phyloP scores from a whole-genome alignment of 2,797 vertebrate species.

The Scyliorhinus canicula region DNA sequence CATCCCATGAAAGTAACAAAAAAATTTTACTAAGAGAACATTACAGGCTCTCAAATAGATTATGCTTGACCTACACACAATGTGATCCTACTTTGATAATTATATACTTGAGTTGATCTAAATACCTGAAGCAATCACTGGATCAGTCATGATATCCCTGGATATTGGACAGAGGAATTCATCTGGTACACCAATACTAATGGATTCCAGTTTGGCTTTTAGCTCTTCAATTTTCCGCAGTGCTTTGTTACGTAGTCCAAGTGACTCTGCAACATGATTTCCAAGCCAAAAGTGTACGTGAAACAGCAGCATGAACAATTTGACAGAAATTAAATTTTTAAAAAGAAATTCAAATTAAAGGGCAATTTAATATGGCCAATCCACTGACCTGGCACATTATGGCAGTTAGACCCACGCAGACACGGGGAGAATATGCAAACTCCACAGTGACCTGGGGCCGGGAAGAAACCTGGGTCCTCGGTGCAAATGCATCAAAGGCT shows the following conservation, averaged over 20 bases:
- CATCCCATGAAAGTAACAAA: background rate
- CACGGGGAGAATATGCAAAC: too few relatives aligned
- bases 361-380: too few relatives aligned
- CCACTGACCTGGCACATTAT: too few relatives aligned
- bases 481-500: background rate
- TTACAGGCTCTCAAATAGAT: too few relatives aligned
- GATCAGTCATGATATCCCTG: conserved; percentile 86
- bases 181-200: conserved; percentile 68
- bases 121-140: conserved; percentile 86
- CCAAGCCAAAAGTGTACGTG: background rate
- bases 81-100: background rate
- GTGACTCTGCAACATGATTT: conserved; percentile 66
- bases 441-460: too few relatives aligned
- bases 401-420: too few relatives aligned
- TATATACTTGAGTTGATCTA: background rate
- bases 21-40: too few relatives aligned
- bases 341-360: too few relatives aligned
- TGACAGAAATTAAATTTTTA: too few relatives aligned
- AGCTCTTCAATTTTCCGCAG: conserved; percentile 79
- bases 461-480: too few relatives aligned
- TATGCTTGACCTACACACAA: background rate
- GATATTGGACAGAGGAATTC: conserved; percentile 95
- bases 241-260: conserved; percentile 77
- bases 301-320: background rate
- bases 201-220: conserved; percentile 51